Evolutionary conservation across 2,797 vertebrate genomes (phyloP), one percentile per base, ranked within the genome.

Genomic region (Helarctos malayanus): DNA sequence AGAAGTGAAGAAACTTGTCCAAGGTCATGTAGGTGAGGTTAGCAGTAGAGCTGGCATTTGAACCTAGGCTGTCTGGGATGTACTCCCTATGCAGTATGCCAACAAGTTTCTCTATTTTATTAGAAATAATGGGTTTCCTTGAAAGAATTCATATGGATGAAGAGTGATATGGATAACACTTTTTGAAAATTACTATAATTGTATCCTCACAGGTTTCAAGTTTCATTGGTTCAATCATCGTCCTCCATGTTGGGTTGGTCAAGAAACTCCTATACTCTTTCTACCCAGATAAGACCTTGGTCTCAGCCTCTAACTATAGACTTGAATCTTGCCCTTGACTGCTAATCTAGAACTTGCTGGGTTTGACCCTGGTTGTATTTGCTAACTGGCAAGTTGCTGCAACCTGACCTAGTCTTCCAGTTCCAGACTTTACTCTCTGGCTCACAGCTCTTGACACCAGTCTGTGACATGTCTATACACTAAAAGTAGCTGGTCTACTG

Each of bases 141-240:
- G 65, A 87, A 80, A 63, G 0, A 81, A 91, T 81, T 92, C 32
- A 59, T 78, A 71, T 83, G 19, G 63, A 93, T 54, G 32, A 94
- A 92, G 65, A 94, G 3, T 76, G 23, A 80, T 84, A 65, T 25
- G 5, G 27, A 54, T 90, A 1, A 69, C 49, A 8, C 29, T 12
- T 79, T 95, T 87, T 61, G 14, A 89, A 91, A 93, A 69, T 92
- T 12, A 32, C 16, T 82, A 2, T 54, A 79, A 85, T 59, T 85
- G 8, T 88, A 45, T 73, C 52, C 25, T 84, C 54, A 9, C 29
- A 54, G 9, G 38, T 85, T 65, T 56, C 69, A 35, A 15, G 45
- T 82, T 90, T 87, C 57, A 68, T 68, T 73, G 61, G 83, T 65
- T 59, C n/a, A 90, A 54, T 63, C 52, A 47, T 61, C 4, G 8